These are phyloP conservation scores for Heterotilapia buettikoferi DNA, from an alignment of 2,113 vertebrate genomes.

Conservation along the genomic window DNA sequence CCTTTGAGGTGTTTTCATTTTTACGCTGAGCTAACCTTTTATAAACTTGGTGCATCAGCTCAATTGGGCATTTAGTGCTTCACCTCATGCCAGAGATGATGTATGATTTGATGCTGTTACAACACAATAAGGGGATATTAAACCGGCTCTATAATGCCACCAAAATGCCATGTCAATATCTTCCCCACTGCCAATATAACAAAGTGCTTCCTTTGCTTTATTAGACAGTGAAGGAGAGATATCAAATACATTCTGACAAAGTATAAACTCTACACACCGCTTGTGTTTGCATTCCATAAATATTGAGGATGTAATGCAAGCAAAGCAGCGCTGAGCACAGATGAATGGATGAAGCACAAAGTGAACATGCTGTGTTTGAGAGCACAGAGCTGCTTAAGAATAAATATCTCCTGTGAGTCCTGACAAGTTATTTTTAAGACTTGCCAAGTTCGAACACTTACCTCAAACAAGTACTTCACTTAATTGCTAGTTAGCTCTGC, in stretches of 20 bases:
- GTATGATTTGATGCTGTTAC: conserved; percentile 60
- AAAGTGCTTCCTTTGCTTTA: conserved; percentile 69
- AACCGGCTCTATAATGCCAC: conserved; percentile 71
- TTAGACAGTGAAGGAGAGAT: conserved; percentile 50
- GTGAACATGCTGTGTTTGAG: neutral
- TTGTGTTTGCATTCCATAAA: conserved; percentile 43
- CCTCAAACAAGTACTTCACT: conserved; percentile 1
- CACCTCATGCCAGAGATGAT: conserved; percentile 44
- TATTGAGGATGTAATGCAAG: conserved; percentile 2
- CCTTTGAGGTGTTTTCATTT: neutral
- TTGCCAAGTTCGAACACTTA: conserved; percentile 5
- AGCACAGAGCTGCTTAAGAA: neutral
- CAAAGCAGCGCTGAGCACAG: neutral
- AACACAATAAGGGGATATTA: conserved; percentile 71
- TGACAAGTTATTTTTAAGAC: neutral
- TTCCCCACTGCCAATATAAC: conserved; percentile 41
- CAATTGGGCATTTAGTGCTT: conserved; percentile 33
- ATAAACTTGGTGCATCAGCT: conserved; percentile 44
- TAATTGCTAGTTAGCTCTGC: conserved; percentile 13
- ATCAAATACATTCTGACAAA: conserved; percentile 54
- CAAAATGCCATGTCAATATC: conserved; percentile 75
- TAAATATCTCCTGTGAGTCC: neutral
- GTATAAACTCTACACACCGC: conserved; percentile 44
- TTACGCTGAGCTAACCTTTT: conserved; percentile 40
- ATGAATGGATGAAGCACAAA: neutral